These are phyloP conservation scores for Euplexia lucipara DNA, from an alignment of 2,888 invertebrate genomes.

Conservation along the genomic window DNA sequence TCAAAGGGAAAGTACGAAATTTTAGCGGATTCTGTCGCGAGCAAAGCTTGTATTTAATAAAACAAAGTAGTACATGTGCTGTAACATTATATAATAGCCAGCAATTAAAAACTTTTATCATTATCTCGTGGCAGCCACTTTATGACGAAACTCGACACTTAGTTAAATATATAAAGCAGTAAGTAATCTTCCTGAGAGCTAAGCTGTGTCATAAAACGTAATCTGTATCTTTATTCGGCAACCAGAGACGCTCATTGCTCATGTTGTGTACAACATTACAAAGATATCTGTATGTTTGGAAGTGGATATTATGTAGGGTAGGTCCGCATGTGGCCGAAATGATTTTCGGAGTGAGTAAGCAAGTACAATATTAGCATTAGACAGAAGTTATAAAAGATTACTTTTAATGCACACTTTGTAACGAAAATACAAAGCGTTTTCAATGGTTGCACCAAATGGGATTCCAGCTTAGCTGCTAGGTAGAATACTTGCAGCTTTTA, in stretches of 20 bases:
- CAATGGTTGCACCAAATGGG: no score
- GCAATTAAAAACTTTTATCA: conserved; percentile 60
- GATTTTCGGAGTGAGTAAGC: neutral
- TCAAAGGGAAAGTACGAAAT: no score
- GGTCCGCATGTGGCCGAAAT: neutral
- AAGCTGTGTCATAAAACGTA: conserved; percentile 42
- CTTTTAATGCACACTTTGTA: no score
- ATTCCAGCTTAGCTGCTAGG: no score
- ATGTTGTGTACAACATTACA: conserved; percentile 16
- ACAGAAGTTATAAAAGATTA: no score
- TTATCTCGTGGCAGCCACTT: conserved; percentile 43
- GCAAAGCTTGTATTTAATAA: conserved; percentile 5
- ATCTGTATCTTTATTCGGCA: conserved; percentile 40
- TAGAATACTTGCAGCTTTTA: no score
- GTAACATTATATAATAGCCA: conserved; percentile 19
- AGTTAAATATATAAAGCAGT: conserved; percentile 44
- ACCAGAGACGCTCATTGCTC: conserved; percentile 8
- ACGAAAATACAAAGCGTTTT: no score
- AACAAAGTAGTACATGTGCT: conserved; percentile 35
- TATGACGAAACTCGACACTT: conserved; percentile 40
- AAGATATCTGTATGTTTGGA: neutral
- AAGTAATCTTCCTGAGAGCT: conserved; percentile 23
- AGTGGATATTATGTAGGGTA: neutral
- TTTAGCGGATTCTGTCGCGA: no score
- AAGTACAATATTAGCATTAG: no score